Evolutionary conservation across 2,797 vertebrate genomes (phyloP).

Genomic region (Melanotaenia trifasciata): DNA sequence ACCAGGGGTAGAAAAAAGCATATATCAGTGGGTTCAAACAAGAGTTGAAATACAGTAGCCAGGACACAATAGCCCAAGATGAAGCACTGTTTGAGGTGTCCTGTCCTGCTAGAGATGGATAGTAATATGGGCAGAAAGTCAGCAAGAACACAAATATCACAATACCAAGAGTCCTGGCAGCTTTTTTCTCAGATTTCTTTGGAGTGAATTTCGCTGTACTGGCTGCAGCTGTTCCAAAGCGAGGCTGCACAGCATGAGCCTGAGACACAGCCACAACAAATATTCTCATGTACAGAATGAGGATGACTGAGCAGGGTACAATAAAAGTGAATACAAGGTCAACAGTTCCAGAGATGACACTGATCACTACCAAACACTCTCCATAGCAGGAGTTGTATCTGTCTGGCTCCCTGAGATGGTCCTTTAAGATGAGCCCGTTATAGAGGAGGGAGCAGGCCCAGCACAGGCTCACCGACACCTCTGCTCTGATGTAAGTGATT

Average conservation of each 20-base stretch:
- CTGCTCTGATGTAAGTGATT: slow-evolving; percentile 51
- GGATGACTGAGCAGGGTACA: slow-evolving; percentile 56
- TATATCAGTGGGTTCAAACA: slow-evolving; percentile 75
- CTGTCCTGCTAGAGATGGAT: slow-evolving; percentile 48
- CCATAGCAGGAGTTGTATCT: slow-evolving; percentile 55
- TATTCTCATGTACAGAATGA: slow-evolving; percentile 66
- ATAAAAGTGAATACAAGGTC: slow-evolving; percentile 67
- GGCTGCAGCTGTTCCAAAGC: background rate
- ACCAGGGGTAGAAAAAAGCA: slow-evolving; percentile 35
- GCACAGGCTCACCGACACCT: slow-evolving; percentile 57
- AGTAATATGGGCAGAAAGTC: slow-evolving; percentile 72
- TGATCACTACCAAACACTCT: slow-evolving; percentile 61
- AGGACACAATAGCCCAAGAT: slow-evolving; percentile 52
- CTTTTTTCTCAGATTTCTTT: slow-evolving; percentile 70
- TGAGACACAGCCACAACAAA: slow-evolving; percentile 66
- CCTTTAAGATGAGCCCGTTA: slow-evolving; percentile 53
- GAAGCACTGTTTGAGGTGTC: slow-evolving; percentile 36
- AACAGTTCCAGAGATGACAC: slow-evolving; percentile 27
- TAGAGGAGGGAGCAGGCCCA: slow-evolving; percentile 66
- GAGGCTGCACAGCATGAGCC: slow-evolving; percentile 45
- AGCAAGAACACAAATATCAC: slow-evolving; percentile 68
- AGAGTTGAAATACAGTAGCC: slow-evolving; percentile 69
- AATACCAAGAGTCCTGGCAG: slow-evolving; percentile 70
- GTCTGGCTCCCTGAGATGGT: slow-evolving; percentile 43
- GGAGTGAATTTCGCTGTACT: background rate